A percentile compares a stretch with the other conserved stretches of the same genome.
Evolutionary conservation across 1,140 invertebrate species (phyloP).

Genomic region (Himalopsyche phryganea): DNA sequence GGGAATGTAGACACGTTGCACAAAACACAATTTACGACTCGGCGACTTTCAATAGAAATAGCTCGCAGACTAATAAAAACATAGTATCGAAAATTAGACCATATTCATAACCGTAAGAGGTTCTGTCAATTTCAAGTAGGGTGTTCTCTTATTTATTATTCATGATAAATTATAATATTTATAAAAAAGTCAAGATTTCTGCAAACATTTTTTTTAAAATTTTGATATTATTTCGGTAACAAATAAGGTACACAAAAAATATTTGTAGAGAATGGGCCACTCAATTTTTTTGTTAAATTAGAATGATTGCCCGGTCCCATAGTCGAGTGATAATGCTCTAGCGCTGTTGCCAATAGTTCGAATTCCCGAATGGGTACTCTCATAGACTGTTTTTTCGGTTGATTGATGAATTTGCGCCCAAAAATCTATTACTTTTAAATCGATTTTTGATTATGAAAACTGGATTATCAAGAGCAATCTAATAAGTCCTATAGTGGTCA

Average conservation of each 20-base stretch:
- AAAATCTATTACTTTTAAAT: no score
- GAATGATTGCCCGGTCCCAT: no score
- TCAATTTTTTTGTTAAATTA: no score
- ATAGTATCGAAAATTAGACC: slow-evolving; percentile 35
- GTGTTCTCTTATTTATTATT: slow-evolving; percentile 19
- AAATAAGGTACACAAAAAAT: neutral
- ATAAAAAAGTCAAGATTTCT: slow-evolving; percentile 27
- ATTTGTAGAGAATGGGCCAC: no score
- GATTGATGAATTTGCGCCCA: no score
- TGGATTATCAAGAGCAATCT: no score
- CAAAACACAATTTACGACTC: slow-evolving; percentile 31
- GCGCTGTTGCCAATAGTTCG: no score
- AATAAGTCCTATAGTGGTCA: no score
- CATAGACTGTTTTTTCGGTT: no score
- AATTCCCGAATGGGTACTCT: no score
- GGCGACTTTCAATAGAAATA: slow-evolving; percentile 16
- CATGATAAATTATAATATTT: slow-evolving; percentile 27
- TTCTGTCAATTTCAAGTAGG: slow-evolving; percentile 21
- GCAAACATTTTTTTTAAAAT: slow-evolving; percentile 6
- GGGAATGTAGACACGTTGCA: slow-evolving; percentile 23
- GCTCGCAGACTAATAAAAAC: slow-evolving; percentile 31
- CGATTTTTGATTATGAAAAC: no score
- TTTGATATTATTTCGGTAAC: neutral
- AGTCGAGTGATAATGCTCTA: no score
- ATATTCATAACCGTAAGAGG: slow-evolving; percentile 34